Evolutionary conservation across 2,113 vertebrate genomes (phyloP).

Genomic region (Plectropomus leopardus): DNA sequence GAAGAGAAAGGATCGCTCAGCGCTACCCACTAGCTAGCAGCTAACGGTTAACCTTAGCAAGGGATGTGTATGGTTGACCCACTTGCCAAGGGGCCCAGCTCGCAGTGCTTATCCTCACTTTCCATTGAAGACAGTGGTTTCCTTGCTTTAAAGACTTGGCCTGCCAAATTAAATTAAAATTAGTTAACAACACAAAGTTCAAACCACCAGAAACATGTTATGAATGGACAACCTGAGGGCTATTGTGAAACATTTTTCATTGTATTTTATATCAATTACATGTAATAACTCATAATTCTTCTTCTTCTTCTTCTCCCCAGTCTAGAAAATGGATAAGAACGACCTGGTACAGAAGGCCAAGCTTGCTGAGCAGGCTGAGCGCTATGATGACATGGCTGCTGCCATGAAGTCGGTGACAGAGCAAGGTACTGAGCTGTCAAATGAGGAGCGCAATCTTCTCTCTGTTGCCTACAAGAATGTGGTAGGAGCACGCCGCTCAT

Average conservation of each 20-base stretch:
- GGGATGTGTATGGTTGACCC: conserved; percentile 67
- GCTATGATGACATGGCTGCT: conserved; percentile 97
- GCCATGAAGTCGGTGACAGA: conserved; percentile 98
- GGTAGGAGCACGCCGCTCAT: conserved; percentile 97
- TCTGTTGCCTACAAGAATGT: conserved; percentile 99
- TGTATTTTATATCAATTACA: not conserved
- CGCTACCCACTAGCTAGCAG: conserved; percentile 42
- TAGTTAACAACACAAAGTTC: not conserved
- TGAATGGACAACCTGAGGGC: not conserved
- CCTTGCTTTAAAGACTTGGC: not conserved
- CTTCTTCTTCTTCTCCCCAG: conserved; percentile 54
- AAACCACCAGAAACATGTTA: not conserved
- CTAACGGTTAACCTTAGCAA: conserved; percentile 57
- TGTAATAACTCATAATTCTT: not conserved
- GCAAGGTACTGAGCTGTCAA: conserved; percentile 94
- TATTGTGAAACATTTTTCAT: not conserved
- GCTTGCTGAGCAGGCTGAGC: conserved; percentile 97
- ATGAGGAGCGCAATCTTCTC: conserved; percentile 97
- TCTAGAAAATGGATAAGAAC: conserved; percentile 94
- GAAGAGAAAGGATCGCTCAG: not conserved
- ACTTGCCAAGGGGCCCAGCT: conserved; percentile 71
- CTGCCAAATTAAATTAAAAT: not conserved
- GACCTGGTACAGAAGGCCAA: conserved; percentile 99
- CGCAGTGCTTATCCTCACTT: conserved; percentile 26
- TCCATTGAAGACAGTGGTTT: conserved; percentile 11